Base-by-base conservation (phyloP, 2,888 invertebrate genomes). In the Sialis fuliginosa region DNA sequence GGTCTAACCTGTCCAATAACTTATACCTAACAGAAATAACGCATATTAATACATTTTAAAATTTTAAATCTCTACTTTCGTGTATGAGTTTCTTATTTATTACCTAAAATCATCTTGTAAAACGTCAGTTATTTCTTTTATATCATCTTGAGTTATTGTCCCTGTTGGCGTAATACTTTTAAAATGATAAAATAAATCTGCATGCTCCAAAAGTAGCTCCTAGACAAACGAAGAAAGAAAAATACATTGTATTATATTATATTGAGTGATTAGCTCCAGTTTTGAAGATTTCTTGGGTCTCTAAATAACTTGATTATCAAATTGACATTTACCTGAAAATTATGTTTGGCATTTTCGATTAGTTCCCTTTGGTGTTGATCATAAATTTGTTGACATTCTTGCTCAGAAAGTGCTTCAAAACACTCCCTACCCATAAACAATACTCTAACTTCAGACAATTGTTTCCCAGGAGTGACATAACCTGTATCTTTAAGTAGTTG, bases 391-490 rank as follows among this genome's bases (percentile, higher is more conserved):
- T 88, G 85, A 58, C 89, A 86, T 61, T 95, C 93, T 48, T 82
- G 80, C 57, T 91, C 91, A 0, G 87, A 79, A 45, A 96, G 70
- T 8, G 88, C 86, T 65, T 92, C 92, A 63, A 89, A 95, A 60
- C 92, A 92, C 63, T 93, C 92, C 39, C 92, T 75, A 0, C 93
- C 95, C 83, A 92, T 86, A 60, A 96, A 85, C 48, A 92, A 70
- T 4, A 93, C 88, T 45, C 87, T 71, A 35, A 92, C 90, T 65
- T 95, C 95, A 0, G 84, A 80, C 52, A 95, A 67, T 56, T 85
- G 81, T 66, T 93, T 92, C n/a, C 95, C 95, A 1, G 93, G 91
- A 0, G 91, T 92, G 33, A 95, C 91, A 65, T 93, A 92, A 2
- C 89, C 87, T 1, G 92, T 92, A 64, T 92, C 92, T 63, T 91